A percentile compares a stretch with the other conserved stretches of the same genome.
phyloP scores from a whole-genome alignment of 35 echinoderm and acorn worm genomes.

The Patiria miniata region DNA sequence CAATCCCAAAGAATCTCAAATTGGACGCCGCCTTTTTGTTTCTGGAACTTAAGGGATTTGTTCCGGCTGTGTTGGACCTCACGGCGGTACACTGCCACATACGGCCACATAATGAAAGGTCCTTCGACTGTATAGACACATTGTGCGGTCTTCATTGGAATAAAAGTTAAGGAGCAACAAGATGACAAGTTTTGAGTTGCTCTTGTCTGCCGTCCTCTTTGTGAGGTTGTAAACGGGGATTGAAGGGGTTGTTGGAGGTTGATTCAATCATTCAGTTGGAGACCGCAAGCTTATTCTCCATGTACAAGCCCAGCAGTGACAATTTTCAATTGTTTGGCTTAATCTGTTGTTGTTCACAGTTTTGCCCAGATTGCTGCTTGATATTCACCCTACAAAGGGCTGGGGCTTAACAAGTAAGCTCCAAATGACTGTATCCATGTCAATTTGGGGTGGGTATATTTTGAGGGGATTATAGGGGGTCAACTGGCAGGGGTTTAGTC shows the following conservation, averaged over 20 bases:
- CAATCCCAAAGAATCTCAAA: conserved; percentile 22
- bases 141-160: not conserved
- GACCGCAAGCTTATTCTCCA: not conserved
- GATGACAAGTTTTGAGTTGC: not conserved
- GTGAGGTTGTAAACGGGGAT: not conserved
- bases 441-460: not conserved
- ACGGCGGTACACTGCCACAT: not conserved
- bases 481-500: too few species aligned
- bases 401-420: not conserved
- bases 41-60: conserved; percentile 5
- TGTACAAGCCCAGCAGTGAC: not conserved
- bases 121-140: not conserved
- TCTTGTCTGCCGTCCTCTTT: not conserved
- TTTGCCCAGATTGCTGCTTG: not conserved
- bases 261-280: not conserved
- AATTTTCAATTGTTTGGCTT: not conserved
- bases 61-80: not conserved
- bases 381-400: not conserved
- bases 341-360: conserved; percentile 33
- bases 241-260: not conserved
- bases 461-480: too few species aligned
- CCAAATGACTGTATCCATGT: conserved; percentile 16
- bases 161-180: not conserved
- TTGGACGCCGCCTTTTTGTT: conserved; percentile 3
- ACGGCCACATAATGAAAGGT: not conserved